Evolutionary conservation across 2,797 vertebrate species (phyloP), one percentile per base, ranked within the genome.

Genomic region (Podarcis siculus): DNA sequence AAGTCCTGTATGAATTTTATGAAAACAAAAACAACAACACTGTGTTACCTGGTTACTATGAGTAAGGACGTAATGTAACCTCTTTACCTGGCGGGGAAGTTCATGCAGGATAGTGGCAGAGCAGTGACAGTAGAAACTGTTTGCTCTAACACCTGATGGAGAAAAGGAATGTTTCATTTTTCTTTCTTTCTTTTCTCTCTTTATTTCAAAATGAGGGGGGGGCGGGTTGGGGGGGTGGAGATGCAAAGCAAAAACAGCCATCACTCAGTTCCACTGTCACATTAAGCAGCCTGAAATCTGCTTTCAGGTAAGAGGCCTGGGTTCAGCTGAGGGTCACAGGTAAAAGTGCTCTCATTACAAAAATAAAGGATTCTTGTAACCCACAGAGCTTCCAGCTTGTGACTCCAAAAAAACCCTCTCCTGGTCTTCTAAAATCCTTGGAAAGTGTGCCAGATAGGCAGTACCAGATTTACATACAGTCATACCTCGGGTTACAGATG

Each of bases 261-360:
- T 90, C 87, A 82, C 94, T 95, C 86, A 94, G 92, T 95, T 93
- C 94, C 91, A 85, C 89, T 86, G 92, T 91, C 96, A 95, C 96
- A 96, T 95, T 95, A 93, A 92, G 93, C 80, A 97, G 95, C 91
- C 96, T 96, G 94, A 97, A 92, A 94, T 97, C 97, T 97, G 96
- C 96, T 96, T 93, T 95, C 91, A 94, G 93, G 94, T 94, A 94
- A 93, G 95, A 95, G 85, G 82, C 76, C 83, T 77, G 77, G 39
- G 96, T 97, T 97, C 96, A 97, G 93, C 61, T 67, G 76, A 37
- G 89, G 96, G 97, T 97, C 97, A 97, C 85, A 27, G 78, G 90
- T 95, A 37, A 90, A 90, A 94, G 93, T 32, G 39, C 67, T 49
- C 0, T 0, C 77, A 79, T 73, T 8, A 71, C 25, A 61, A 72